Evolutionary conservation across 2,888 invertebrate species (phyloP).

Genomic region (Nomada ruficornis): DNA sequence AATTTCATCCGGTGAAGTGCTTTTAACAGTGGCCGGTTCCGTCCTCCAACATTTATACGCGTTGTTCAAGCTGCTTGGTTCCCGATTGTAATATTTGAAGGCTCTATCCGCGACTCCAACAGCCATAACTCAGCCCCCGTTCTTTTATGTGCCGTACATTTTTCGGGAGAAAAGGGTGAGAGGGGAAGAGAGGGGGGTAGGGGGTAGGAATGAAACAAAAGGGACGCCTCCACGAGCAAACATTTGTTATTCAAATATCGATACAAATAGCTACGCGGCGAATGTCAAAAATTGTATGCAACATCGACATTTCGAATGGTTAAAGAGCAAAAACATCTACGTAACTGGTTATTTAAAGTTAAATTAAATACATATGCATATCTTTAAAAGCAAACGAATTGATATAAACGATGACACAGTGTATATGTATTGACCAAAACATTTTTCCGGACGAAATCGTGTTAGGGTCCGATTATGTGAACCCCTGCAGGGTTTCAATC

Average conservation of each 20-base stretch:
- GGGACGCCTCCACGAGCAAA: slow-evolving; percentile 31
- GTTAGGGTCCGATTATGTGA: no score
- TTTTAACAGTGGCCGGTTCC: slow-evolving; percentile 11
- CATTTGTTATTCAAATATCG: slow-evolving; percentile 58
- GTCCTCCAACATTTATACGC: slow-evolving; percentile 14
- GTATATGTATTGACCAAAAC: no score
- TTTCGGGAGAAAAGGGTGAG: slow-evolving; percentile 23
- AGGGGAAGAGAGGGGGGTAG: not conserved
- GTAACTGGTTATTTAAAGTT: not conserved
- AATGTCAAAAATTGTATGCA: slow-evolving; percentile 34
- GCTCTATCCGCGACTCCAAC: slow-evolving; percentile 29
- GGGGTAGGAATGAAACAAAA: slow-evolving; percentile 40
- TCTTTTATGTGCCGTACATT: slow-evolving; percentile 45
- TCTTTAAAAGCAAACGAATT: no score
- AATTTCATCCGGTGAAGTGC: slow-evolving; percentile 18
- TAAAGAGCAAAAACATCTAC: not conserved
- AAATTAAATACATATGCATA: no score
- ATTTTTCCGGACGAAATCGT: no score
- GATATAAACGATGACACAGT: no score
- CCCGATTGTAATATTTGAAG: slow-evolving; percentile 43
- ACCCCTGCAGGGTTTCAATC: no score
- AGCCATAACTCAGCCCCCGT: slow-evolving; percentile 43
- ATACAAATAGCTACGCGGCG: slow-evolving; percentile 50
- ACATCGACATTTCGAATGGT: slow-evolving; percentile 18
- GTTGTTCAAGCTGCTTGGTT: slow-evolving; percentile 38